Evolutionary conservation across 2,888 invertebrate genomes (phyloP), one percentile per base, ranked within the genome.

Genomic region (Mamestra brassicae): DNA sequence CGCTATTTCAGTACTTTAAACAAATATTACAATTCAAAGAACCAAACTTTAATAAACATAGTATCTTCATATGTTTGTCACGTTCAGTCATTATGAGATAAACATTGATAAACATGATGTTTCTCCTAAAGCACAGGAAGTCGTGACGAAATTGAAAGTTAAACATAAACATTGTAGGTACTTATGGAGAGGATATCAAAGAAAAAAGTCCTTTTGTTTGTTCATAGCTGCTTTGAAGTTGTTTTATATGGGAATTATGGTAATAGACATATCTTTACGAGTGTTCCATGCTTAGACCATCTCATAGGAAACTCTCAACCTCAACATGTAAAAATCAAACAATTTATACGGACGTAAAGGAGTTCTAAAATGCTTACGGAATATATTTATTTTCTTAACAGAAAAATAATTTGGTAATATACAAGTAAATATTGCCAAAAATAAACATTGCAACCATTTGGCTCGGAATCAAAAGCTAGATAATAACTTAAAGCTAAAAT

Each of bases 51-150:
- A 66, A 71, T 55, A 77, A 65, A 78, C 42, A 70, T 45, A 58
- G 7, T 7, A 50, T 38, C 11, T 64, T 38, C 26, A 26, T 55
- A 84, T 65, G 71, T 72, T 47, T 61, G 76, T 87, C 85, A 83
- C 86, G 86, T 78, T 62, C 63, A n/a, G 17, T 75, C 75, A 87
- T 82, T 80, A 76, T 58, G 36, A 70, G 66, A 75, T 76, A 87
- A 75, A 52, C 52, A 52, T 17, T 15, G 66, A 75, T 76, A 87
- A 75, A 85, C 77, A 83, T 38, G 62, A 69, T 58, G 74, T 71
- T 73, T 67, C 13, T 80, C 58, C 61, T n/a, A 72, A 62, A 69
- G 68, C 60, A 45, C 70, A 78, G 85, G 85, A 82, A 58, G 78
- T 74, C 58, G 61, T 76, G 85, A 76, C 68, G 36, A 80, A 75